These are phyloP conservation scores for Lingula anatina DNA, from an alignment of 2,888 invertebrate species.

Conservation along the genomic window DNA sequence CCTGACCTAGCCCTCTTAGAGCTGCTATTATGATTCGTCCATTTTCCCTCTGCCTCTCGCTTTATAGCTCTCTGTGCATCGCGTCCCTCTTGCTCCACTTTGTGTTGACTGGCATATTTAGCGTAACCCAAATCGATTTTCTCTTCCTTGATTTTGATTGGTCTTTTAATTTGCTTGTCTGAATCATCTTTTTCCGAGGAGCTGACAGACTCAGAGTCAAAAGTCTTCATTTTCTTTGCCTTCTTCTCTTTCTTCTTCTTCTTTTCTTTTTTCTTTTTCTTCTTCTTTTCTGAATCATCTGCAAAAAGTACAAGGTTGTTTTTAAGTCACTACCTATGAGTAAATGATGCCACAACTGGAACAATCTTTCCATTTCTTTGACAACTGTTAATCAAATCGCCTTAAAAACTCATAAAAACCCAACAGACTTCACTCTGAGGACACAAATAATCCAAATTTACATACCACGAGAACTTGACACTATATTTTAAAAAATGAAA, in stretches of 20 bases:
- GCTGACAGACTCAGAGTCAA: neutral
- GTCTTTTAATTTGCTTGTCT: neutral
- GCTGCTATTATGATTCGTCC: constrained; percentile 1
- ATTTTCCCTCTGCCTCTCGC: neutral
- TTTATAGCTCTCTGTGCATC: constrained; percentile 3
- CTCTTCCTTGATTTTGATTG: constrained; percentile 18
- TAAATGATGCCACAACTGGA: too few relatives aligned
- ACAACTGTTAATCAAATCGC: too few relatives aligned
- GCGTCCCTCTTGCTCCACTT: neutral
- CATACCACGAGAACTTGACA: too few relatives aligned
- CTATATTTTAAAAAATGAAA: too few relatives aligned
- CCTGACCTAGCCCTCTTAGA: neutral
- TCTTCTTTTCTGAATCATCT: constrained; percentile 6
- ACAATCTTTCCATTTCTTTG: too few relatives aligned
- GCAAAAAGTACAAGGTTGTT: neutral
- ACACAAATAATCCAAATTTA: too few relatives aligned
- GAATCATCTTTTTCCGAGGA: neutral
- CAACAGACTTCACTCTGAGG: too few relatives aligned
- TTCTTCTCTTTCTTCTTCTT: too few relatives aligned
- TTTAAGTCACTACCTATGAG: too few relatives aligned
- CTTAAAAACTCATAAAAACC: constrained; percentile 5
- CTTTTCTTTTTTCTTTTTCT: neutral
- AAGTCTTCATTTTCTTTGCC: constrained; percentile 1
- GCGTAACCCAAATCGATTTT: constrained; percentile 21
- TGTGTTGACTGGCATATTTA: constrained; percentile 8